These are phyloP conservation scores for Oostethus manadensis DNA, from an alignment of 2,113 vertebrate species.

Conservation along the genomic window DNA sequence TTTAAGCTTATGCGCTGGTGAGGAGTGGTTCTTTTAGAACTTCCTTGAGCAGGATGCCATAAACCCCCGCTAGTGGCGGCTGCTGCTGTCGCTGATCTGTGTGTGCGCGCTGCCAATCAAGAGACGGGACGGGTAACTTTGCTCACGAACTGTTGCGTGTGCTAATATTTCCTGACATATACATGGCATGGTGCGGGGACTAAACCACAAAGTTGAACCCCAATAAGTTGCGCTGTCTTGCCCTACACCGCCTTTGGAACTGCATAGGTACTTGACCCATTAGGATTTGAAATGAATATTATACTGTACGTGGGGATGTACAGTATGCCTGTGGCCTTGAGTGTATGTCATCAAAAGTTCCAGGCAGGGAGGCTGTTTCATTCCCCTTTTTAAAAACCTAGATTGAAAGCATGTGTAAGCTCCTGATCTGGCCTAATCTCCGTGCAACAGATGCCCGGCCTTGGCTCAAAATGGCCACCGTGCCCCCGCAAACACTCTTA, in stretches of 20 bases:
- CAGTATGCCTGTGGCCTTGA: conserved; percentile 2
- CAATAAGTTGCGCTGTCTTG: no score
- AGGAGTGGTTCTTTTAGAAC: conserved; percentile 38
- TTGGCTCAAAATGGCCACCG: conserved; percentile 52
- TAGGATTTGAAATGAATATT: no score
- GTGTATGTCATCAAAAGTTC: conserved; percentile 39
- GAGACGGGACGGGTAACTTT: not conserved
- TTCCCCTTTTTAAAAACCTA: conserved; percentile 37
- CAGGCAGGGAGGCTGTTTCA: conserved; percentile 37
- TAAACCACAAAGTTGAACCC: no score
- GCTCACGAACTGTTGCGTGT: not conserved
- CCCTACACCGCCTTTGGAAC: no score
- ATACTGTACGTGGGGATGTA: conserved; percentile 8
- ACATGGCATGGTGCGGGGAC: no score
- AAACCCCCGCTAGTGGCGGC: conserved; percentile 33
- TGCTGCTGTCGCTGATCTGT: conserved; percentile 23
- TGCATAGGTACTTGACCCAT: no score
- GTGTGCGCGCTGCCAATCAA: conserved; percentile 3
- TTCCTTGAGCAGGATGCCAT: conserved; percentile 41
- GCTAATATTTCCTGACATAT: no score
- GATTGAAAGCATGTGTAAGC: conserved; percentile 62
- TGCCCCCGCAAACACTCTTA: conserved; percentile 14
- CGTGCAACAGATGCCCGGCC: conserved; percentile 55
- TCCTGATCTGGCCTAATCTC: conserved; percentile 67
- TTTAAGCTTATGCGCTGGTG: conserved; percentile 47